Evolutionary conservation across 1,140 invertebrate species (phyloP).

Genomic region (Saccostrea glomerata): DNA sequence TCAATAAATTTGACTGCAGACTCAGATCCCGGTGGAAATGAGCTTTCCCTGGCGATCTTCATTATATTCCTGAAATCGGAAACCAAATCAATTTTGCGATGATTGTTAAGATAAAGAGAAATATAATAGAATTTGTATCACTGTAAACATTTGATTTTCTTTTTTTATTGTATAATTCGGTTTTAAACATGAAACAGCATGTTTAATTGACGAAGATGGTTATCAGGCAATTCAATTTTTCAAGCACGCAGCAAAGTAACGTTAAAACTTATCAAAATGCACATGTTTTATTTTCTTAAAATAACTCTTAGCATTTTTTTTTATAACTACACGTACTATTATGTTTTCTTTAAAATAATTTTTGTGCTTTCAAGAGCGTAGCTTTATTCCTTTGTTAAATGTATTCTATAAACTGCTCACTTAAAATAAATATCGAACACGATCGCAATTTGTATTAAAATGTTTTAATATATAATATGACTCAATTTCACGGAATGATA

Average conservation of each 20-base stretch:
- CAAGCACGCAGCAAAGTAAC: neutral
- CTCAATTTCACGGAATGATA: neutral
- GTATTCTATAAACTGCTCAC: neutral
- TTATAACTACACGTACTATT: no score
- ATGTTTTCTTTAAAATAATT: neutral
- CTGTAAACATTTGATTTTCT: slow-evolving; percentile 25
- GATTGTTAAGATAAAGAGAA: neutral
- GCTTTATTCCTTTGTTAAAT: no score
- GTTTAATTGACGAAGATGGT: slow-evolving; percentile 1
- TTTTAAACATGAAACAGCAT: slow-evolving; percentile 21
- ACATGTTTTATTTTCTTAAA: neutral
- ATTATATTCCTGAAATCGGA: slow-evolving; percentile 10
- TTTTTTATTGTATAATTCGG: slow-evolving; percentile 21
- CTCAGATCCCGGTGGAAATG: neutral
- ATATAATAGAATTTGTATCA: neutral
- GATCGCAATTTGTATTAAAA: no score
- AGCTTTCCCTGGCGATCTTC: neutral
- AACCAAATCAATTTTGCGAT: slow-evolving; percentile 10
- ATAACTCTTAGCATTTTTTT: no score
- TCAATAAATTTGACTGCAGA: neutral
- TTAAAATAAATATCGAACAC: neutral
- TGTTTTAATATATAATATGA: no score
- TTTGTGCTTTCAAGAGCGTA: neutral
- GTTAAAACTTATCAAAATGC: neutral
- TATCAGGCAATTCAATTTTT: slow-evolving; percentile 10